A percentile compares a stretch with the other conserved stretches of the same genome.
These are phyloP conservation scores for Synaphobranchus kaupii DNA, from an alignment of 2,797 vertebrate species.

Conservation along the genomic window DNA sequence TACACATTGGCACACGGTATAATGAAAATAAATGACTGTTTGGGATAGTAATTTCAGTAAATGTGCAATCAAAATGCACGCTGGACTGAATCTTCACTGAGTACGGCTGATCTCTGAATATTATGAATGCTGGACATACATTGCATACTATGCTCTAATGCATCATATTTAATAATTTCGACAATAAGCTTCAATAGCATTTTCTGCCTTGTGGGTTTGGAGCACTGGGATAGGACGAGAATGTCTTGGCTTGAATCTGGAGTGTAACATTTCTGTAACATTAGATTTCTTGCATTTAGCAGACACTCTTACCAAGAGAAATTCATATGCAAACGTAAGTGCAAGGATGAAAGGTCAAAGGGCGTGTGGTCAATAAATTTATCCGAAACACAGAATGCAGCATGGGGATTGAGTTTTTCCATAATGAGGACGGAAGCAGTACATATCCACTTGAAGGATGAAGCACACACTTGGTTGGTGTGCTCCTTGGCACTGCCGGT, in stretches of 20 bases:
- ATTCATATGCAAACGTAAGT: too few relatives aligned
- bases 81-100: background rate
- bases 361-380: too few relatives aligned
- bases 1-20: background rate
- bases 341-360: too few relatives aligned
- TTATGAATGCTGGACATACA: background rate
- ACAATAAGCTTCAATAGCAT: background rate
- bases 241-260: background rate
- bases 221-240: background rate
- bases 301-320: too few relatives aligned
- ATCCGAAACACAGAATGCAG: too few relatives aligned
- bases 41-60: background rate
- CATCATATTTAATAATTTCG: background rate
- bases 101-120: background rate
- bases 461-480: background rate
- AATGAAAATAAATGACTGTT: constrained; percentile 8
- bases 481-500: background rate
- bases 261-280: background rate
- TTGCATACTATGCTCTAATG: background rate
- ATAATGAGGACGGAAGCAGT: too few relatives aligned
- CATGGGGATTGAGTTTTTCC: too few relatives aligned
- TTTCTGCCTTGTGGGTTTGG: background rate
- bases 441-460: too few relatives aligned
- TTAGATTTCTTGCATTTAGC: too few relatives aligned
- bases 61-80: background rate